Conservation (phyloP, 2,113 vertebrate species). For the Oncorhynchus masou region DNA sequence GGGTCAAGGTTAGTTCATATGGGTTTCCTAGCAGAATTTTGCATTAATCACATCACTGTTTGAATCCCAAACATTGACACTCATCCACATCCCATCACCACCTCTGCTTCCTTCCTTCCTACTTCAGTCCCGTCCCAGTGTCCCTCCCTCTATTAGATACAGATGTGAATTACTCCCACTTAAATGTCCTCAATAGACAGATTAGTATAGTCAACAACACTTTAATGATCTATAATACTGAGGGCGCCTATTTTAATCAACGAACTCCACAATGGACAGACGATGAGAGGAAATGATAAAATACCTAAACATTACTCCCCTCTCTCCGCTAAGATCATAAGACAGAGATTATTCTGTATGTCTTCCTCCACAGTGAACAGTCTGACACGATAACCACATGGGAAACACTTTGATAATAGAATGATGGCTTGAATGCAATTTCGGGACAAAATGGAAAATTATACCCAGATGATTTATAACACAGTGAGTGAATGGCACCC, state of each 20-base stretch:
- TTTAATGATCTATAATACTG: constrained; percentile 9
- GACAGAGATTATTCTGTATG: constrained; percentile 4
- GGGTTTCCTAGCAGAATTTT: neutral
- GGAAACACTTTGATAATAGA: neutral
- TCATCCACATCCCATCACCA: neutral
- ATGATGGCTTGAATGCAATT: neutral
- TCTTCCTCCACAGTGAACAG: neutral
- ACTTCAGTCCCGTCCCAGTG: neutral
- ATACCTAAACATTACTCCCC: constrained; percentile 4
- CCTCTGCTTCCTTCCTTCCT: neutral
- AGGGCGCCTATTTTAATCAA: neutral
- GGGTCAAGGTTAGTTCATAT: no score
- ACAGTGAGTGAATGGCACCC: no score
- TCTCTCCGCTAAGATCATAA: neutral
- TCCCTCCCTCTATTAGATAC: neutral
- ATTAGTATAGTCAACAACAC: constrained; percentile 10
- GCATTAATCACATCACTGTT: neutral
- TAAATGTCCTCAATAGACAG: neutral
- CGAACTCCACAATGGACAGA: neutral
- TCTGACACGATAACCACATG: neutral
- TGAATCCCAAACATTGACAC: neutral
- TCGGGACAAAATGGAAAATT: neutral
- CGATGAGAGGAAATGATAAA: neutral
- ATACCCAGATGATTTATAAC: neutral
- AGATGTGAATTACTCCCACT: constrained; percentile 10